Evolutionary conservation across 2,113 vertebrate genomes (phyloP).

Genomic region (Probosciger aterrimus): DNA sequence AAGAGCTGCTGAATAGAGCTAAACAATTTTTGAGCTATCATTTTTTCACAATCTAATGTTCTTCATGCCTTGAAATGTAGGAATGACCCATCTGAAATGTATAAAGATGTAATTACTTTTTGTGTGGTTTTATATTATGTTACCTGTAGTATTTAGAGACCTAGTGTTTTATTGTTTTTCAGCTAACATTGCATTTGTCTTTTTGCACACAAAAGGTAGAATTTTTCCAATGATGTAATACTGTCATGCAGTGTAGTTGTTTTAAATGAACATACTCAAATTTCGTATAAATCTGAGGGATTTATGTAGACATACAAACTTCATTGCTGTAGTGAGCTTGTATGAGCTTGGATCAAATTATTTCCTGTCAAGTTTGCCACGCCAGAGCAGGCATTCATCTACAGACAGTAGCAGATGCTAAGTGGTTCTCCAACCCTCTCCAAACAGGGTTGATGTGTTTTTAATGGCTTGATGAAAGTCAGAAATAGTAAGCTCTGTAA

Average conservation of each 20-base stretch:
- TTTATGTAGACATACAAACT: not conserved
- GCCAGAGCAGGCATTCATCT: not conserved
- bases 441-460: not conserved
- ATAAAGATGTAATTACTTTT: conserved; percentile 1
- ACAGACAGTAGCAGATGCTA: not conserved
- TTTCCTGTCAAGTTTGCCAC: not conserved
- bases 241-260: not conserved
- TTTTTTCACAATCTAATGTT: conserved; percentile 30
- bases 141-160: conserved; percentile 22
- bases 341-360: not conserved
- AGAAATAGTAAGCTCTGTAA: conserved; percentile 1
- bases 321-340: not conserved
- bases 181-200: not conserved
- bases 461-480: conserved; percentile 23
- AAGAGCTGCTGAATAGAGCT: not conserved
- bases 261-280: not conserved
- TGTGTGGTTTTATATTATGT: conserved; percentile 10
- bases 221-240: not conserved
- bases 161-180: conserved; percentile 8
- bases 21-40: not conserved
- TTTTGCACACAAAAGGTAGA: not conserved
- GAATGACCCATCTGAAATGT: conserved; percentile 23
- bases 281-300: not conserved
- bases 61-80: not conserved
- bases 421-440: not conserved